Evolutionary conservation across 1,140 invertebrate genomes (phyloP), one percentile per base, ranked within the genome.

Genomic region (Sycobia sp.): DNA sequence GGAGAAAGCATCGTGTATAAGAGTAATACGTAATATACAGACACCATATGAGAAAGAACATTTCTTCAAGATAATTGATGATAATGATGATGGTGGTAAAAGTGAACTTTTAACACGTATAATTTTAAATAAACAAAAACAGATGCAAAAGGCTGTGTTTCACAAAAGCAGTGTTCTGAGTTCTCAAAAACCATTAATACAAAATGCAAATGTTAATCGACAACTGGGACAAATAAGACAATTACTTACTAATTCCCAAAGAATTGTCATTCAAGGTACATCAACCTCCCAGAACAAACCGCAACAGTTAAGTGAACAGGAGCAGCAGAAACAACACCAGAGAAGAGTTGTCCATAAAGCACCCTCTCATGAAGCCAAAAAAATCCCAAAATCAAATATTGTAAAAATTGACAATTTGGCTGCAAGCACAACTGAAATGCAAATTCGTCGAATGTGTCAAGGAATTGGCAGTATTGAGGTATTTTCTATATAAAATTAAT

Each of bases 381-480:
- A 55, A 54, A 55, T 69, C 10, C 65, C 76, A 13, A 78, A 82
- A 44, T 83, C 82, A 2, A 81, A 80, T 32, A 72, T 79, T 2
- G 83, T 86, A 18, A 75, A 76, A 43, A 73, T 86, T 39, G 84
- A 84, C 62, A 86, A 86, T 74, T 71, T 86, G 36, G 82, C 84
- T 34, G 81, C 83, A 8, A 82, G 79, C 57, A 85, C 83, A 5
- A 77, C 79, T 5, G 83, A 85, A 66, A 65, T 75, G 22, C 83
- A 85, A 68, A 76, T 86, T 50, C 75, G 82, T 46, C 77, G 82
- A 63, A 80, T 85, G 78, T 85, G 84, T 72, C 78, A 82, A 70
- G 79, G 79, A 65, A 82, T 86, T 59, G 85, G 85, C 58, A 80
- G 72, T 32, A 74, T 86, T 47, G 80, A 85, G 83, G 84, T 85